Evolutionary conservation across 2,888 invertebrate genomes (phyloP), one percentile per base, ranked within the genome.

Genomic region (Cataglyphis albicans): DNA sequence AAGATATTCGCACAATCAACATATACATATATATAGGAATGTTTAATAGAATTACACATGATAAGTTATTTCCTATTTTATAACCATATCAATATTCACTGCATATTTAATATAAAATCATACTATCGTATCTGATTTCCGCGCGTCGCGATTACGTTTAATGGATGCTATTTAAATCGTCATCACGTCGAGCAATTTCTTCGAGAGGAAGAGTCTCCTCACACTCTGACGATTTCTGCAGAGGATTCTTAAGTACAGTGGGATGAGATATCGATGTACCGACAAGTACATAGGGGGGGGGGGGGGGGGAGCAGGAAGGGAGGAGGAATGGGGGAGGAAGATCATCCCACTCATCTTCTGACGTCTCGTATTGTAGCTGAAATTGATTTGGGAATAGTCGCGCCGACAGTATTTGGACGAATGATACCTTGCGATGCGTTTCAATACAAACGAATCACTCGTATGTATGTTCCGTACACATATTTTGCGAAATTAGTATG

Each of bases 371-470:
- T 90, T 90, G 87, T 89, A 84, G 84, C 32, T 82, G 85, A 88
- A 88, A 91, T 91, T 91, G 90, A 91, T 90, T 89, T 88, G 84
- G 86, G 81, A 88, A 87, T 89, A 86, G 82, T 90, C 84, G n/a
- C 2, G 81, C 88, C 84, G 83, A 72, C 59, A 64, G 64, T 76
- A 82, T 86, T 86, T 86, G 59, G 44, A 18, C 81, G 55, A 72
- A 41, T 64, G 83, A 87, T 85, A 84, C 67, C 68, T 48, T 61
- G 29, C 44, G 72, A 55, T 32, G 52, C 41, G 25, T 12, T 63
- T 35, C 32, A 55, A 65, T 61, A 52, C n/a, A 18, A 59, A 68
- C 7, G 3, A 70, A 59, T 72, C 32, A 6, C 38, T 29, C n/a
- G 32, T 38, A 18, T 41, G 15, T 32, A 6, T 2, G 21, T 21